Percentiles rank a stretch among this genome's conserved stretches.
Conservation (phyloP, 64 coral and sea anemone genomes). For the Dendronephthya gigantea region DNA sequence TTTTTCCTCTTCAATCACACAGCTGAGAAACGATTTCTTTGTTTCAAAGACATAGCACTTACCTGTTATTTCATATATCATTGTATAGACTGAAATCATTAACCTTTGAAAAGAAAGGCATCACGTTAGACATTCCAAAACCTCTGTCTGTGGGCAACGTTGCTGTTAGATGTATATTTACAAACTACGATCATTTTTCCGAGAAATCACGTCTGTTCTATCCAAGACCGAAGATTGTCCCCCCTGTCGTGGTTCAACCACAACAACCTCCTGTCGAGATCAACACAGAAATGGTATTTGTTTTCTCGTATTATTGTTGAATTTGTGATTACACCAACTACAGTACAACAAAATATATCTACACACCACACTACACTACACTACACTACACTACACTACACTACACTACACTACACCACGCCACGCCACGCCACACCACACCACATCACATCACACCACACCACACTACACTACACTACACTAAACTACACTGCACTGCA, state of each 20-base stretch:
- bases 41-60: too few relatives aligned
- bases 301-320: background rate
- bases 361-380: too few relatives aligned
- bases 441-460: too few relatives aligned
- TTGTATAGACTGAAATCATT: constrained; percentile 70
- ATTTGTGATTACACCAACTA: too few relatives aligned
- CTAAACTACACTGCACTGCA: too few relatives aligned
- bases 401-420: too few relatives aligned
- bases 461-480: too few relatives aligned
- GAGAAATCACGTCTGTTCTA: constrained; percentile 61
- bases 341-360: too few relatives aligned
- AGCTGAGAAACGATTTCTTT: too few relatives aligned
- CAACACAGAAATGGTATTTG: background rate
- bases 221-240: constrained; percentile 46
- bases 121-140: constrained; percentile 80
- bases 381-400: too few relatives aligned
- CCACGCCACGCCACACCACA: too few relatives aligned
- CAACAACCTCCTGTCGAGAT: constrained; percentile 18
- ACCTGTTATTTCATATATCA: background rate
- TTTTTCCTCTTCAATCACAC: too few relatives aligned
- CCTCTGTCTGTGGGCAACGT: constrained; percentile 56
- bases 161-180: constrained; percentile 60
- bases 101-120: constrained; percentile 57
- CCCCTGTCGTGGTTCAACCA: constrained; percentile 26
- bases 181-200: constrained; percentile 72